These are phyloP conservation scores for Enteromius unitaeniatus DNA, from an alignment of 2,797 vertebrate species.

Conservation along the genomic window DNA sequence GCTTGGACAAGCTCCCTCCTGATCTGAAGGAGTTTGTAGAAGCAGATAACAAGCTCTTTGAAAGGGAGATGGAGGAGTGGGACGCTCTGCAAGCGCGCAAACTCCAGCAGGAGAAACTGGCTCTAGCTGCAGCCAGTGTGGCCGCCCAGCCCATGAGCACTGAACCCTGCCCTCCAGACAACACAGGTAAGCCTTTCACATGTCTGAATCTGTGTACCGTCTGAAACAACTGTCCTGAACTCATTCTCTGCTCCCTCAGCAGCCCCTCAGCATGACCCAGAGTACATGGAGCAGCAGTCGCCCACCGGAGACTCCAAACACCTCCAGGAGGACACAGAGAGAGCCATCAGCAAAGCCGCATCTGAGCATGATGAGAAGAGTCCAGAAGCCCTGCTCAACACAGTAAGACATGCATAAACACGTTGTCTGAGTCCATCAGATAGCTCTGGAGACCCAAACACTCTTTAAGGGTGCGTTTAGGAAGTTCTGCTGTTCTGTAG, in stretches of 20 bases:
- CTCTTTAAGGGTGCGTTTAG: background rate
- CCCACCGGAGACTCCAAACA: conserved; percentile 88
- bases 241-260: conserved; percentile 30
- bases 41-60: conserved; percentile 92
- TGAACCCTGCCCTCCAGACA: conserved; percentile 74
- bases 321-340: conserved; percentile 91
- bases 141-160: conserved; percentile 78
- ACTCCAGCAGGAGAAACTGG: conserved; percentile 90
- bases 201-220: background rate
- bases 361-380: conserved; percentile 87
- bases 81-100: conserved; percentile 86
- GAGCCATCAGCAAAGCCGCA: conserved; percentile 88
- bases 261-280: conserved; percentile 88
- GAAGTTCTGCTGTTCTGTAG: background rate
- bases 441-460: background rate
- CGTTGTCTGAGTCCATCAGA: background rate
- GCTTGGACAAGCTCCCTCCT: conserved; percentile 93
- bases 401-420: conserved; percentile 78
- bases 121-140: conserved; percentile 73
- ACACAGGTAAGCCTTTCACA: conserved; percentile 69
- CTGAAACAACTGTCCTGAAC: background rate
- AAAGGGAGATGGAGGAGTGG: conserved; percentile 94
- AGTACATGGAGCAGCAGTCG: conserved; percentile 96
- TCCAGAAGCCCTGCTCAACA: conserved; percentile 88
- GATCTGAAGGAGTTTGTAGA: conserved; percentile 93